Evolutionary conservation across 1,140 invertebrate species (phyloP).

Genomic region (Brachionus angularis): DNA sequence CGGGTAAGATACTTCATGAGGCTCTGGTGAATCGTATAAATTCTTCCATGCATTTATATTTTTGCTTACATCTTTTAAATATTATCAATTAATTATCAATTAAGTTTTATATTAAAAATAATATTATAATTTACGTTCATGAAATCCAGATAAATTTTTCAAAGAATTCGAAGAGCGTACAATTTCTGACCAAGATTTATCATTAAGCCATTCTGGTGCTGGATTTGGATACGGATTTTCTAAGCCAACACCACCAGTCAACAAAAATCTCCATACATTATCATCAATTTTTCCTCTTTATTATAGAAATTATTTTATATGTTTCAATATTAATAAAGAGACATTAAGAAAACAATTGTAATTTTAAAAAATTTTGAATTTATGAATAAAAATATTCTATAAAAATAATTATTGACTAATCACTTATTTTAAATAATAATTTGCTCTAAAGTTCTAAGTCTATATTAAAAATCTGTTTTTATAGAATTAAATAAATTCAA

Average conservation of each 20-base stretch:
- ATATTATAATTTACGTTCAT: background rate
- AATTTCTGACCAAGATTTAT: constrained; percentile 77
- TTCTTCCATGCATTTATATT: constrained; percentile 69
- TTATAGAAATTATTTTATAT: no score
- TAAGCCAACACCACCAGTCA: constrained; percentile 79
- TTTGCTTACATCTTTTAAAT: constrained; percentile 55
- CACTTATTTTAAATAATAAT: no score
- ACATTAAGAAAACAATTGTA: no score
- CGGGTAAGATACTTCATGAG: constrained; percentile 64
- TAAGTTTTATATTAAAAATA: background rate
- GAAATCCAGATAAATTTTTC: constrained; percentile 1
- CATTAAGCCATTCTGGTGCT: constrained; percentile 66
- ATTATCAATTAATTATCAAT: constrained; percentile 60
- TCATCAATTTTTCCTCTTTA: constrained; percentile 63
- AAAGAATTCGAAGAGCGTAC: constrained; percentile 68
- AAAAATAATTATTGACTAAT: no score
- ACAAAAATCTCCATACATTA: constrained; percentile 76
- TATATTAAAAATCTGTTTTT: no score
- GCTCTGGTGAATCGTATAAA: constrained; percentile 64
- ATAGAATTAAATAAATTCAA: no score
- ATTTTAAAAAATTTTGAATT: no score
- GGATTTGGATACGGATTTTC: constrained; percentile 71
- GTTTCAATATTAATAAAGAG: no score
- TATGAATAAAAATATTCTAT: no score
- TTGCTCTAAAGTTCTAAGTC: no score